A percentile compares a stretch with the other conserved stretches of the same genome.
Evolutionary conservation across 1,140 invertebrate species (phyloP).

Genomic region (Drosophila santomea): DNA sequence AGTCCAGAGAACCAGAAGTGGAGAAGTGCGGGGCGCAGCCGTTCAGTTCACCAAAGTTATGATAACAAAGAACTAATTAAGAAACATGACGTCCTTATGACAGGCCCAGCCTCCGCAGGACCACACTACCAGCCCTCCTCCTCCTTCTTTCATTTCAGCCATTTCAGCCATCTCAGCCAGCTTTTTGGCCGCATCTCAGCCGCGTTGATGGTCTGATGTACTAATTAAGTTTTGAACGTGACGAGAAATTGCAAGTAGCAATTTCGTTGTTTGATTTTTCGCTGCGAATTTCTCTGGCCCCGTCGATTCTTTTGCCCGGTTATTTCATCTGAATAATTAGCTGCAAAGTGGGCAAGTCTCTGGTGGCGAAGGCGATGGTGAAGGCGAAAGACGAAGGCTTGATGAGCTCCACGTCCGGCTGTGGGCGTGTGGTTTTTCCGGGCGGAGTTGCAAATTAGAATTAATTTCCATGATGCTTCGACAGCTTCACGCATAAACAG

Average conservation of each 20-base stretch:
- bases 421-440: slow-evolving; percentile 60
- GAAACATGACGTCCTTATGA: slow-evolving; percentile 82
- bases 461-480: slow-evolving; percentile 66
- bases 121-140: neutral
- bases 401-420: slow-evolving; percentile 38
- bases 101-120: slow-evolving; percentile 37
- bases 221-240: slow-evolving; percentile 82
- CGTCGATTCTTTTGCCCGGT: slow-evolving; percentile 23
- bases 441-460: slow-evolving; percentile 74
- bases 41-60: slow-evolving; percentile 60
- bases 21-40: slow-evolving; percentile 28
- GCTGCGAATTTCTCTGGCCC: slow-evolving; percentile 48
- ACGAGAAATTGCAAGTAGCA: slow-evolving; percentile 81
- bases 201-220: slow-evolving; percentile 76
- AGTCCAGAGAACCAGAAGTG: slow-evolving; percentile 1
- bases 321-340: slow-evolving; percentile 81
- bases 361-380: slow-evolving; percentile 30
- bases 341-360: slow-evolving; percentile 75
- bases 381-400: slow-evolving; percentile 14
- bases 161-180: neutral
- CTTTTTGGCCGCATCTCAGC: slow-evolving; percentile 22
- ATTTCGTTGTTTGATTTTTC: slow-evolving; percentile 82
- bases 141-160: neutral
- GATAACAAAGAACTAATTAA: slow-evolving; percentile 82
- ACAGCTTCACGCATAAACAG: slow-evolving; percentile 5